These are phyloP conservation scores for Euura lappo DNA, from an alignment of 1,140 invertebrate genomes.

Conservation along the genomic window DNA sequence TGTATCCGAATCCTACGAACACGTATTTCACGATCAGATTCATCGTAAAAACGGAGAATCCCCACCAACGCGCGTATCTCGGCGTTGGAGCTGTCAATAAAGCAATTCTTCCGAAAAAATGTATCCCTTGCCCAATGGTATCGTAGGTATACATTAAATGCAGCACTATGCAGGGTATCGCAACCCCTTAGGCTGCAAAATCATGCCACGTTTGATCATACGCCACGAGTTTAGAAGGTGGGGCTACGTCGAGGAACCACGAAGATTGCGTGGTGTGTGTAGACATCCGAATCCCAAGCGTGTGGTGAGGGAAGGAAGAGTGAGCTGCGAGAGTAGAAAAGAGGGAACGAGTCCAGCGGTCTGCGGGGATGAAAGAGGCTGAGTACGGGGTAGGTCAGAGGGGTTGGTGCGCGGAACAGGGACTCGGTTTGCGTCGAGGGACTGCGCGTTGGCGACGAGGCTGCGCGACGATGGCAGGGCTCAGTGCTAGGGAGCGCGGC, in stretches of 20 bases:
- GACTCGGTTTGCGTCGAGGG: constrained; percentile 51
- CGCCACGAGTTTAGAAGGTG: background rate
- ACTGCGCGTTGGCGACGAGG: constrained; percentile 54
- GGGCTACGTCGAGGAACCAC: background rate
- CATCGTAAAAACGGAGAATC: too few species aligned
- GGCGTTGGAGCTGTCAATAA: too few species aligned
- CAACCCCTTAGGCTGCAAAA: background rate
- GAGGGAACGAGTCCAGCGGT: constrained; percentile 45
- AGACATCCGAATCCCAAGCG: background rate
- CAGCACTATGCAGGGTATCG: background rate
- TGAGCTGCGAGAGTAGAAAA: constrained; percentile 11
- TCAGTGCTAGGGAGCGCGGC: constrained; percentile 56
- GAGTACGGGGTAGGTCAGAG: constrained; percentile 28
- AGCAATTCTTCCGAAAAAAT: too few species aligned
- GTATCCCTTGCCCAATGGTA: too few species aligned
- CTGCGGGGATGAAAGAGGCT: constrained; percentile 40
- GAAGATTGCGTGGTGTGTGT: background rate
- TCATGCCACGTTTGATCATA: background rate
- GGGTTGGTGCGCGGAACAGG: constrained; percentile 11
- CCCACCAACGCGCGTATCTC: too few species aligned
- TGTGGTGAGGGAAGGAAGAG: background rate
- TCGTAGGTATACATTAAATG: background rate
- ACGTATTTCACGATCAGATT: too few species aligned
- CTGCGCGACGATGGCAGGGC: constrained; percentile 39
- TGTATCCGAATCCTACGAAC: too few species aligned